Evolutionary conservation across 2,888 invertebrate genomes (phyloP).

Genomic region (Amblyjoppa proteus): DNA sequence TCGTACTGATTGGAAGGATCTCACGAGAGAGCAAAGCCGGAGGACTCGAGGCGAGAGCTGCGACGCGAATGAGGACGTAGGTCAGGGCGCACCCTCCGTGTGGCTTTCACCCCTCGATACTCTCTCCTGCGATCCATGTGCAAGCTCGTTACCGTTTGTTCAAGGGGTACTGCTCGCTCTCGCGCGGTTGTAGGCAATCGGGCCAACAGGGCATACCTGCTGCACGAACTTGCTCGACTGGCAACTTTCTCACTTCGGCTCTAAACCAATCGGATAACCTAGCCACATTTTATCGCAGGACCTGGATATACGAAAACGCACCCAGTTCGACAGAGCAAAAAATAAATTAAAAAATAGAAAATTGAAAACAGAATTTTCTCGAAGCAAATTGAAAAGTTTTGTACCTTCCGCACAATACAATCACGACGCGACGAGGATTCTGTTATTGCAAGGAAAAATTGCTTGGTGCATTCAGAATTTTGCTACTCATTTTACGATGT

Average conservation of each 20-base stretch:
- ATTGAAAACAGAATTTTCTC: too few relatives aligned
- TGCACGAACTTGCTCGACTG: conserved; percentile 32
- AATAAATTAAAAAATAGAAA: neutral
- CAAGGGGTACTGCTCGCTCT: conserved; percentile 70
- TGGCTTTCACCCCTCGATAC: conserved; percentile 64
- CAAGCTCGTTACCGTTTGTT: conserved; percentile 64
- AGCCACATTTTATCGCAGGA: neutral
- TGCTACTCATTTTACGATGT: too few relatives aligned
- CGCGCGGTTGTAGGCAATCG: conserved; percentile 71
- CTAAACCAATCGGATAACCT: conserved; percentile 15
- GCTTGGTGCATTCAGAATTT: neutral
- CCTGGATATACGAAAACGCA: neutral
- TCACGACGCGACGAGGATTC: too few relatives aligned
- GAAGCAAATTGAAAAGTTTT: too few relatives aligned
- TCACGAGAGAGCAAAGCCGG: conserved; percentile 26
- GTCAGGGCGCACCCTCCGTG: conserved; percentile 74
- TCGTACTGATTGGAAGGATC: conserved; percentile 64
- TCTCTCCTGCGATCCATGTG: conserved; percentile 40
- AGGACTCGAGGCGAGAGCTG: conserved; percentile 40
- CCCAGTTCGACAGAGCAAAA: neutral
- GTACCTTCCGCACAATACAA: too few relatives aligned
- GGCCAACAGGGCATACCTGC: conserved; percentile 62
- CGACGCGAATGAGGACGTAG: conserved; percentile 66
- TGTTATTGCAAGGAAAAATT: neutral
- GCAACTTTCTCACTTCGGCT: conserved; percentile 3